These are phyloP conservation scores for Heterocephalus glaber DNA, from an alignment of 2,113 vertebrate genomes.

Conservation along the genomic window DNA sequence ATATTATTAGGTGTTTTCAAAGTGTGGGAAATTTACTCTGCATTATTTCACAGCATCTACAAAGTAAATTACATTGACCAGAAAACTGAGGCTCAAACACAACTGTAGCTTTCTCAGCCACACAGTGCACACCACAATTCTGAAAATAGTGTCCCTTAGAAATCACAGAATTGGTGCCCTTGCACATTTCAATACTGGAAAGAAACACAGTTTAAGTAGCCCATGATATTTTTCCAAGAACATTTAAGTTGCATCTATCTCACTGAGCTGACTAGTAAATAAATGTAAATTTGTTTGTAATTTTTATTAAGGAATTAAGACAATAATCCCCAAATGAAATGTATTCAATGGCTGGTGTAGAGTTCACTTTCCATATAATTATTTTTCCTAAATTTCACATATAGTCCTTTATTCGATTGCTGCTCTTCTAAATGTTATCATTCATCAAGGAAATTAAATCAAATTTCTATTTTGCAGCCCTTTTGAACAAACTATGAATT, in stretches of 20 bases:
- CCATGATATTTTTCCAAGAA: background rate
- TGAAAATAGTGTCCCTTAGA: too few species aligned
- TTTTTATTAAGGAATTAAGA: background rate
- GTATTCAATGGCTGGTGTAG: background rate
- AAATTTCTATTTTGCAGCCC: background rate
- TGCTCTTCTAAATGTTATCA: background rate
- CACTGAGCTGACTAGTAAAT: background rate
- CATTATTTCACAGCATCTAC: too few species aligned
- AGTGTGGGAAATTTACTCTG: too few species aligned
- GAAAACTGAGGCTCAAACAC: too few species aligned
- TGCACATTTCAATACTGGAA: too few species aligned
- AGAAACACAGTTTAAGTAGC: background rate
- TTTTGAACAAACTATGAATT: background rate
- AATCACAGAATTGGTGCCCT: too few species aligned
- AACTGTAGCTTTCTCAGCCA: too few species aligned
- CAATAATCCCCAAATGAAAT: background rate
- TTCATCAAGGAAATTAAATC: background rate
- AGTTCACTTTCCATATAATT: background rate
- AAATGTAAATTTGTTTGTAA: background rate
- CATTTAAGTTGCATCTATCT: background rate
- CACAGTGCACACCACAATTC: too few species aligned
- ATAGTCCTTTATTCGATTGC: background rate
- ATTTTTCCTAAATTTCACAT: background rate
- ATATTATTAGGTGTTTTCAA: too few species aligned
- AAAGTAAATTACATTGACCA: too few species aligned